These are phyloP conservation scores for Oryzias sinensis DNA, from an alignment of 2,797 vertebrate genomes.

Conservation along the genomic window DNA sequence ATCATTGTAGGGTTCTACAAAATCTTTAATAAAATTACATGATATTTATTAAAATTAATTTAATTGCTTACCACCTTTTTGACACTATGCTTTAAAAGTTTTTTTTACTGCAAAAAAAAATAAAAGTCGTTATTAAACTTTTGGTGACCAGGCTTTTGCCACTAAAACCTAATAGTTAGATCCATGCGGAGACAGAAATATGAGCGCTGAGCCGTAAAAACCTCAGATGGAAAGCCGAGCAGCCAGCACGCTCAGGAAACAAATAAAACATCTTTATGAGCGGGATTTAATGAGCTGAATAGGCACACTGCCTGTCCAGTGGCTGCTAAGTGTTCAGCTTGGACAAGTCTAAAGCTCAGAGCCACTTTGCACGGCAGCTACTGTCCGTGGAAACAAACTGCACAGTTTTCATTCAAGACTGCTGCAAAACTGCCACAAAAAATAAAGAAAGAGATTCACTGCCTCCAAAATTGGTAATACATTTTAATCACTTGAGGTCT, in stretches of 20 bases:
- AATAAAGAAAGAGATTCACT: constrained; percentile 3
- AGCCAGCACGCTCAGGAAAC: constrained; percentile 75
- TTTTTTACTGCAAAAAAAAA: constrained; percentile 1
- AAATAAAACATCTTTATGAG: constrained; percentile 80
- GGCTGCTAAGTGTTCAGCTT: constrained; percentile 64
- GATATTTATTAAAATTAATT: too few species aligned
- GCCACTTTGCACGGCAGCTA: constrained; percentile 42
- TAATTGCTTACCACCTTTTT: too few species aligned
- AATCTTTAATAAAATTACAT: too few species aligned
- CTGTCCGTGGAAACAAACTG: constrained; percentile 30
- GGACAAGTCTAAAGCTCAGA: constrained; percentile 51
- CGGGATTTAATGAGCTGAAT: constrained; percentile 68
- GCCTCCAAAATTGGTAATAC: constrained; percentile 41
- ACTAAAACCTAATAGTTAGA: constrained; percentile 54
- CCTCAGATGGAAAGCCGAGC: constrained; percentile 76
- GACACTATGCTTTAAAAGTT: too few species aligned
- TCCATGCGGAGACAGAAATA: constrained; percentile 69
- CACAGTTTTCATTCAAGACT: constrained; percentile 39
- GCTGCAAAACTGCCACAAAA: constrained; percentile 28
- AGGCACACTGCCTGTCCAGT: constrained; percentile 52
- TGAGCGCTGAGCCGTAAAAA: constrained; percentile 71
- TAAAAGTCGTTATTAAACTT: constrained; percentile 51
- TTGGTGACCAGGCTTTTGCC: constrained; percentile 44
- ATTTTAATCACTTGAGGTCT: constrained; percentile 5
- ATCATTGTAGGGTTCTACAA: too few species aligned